These are phyloP conservation scores for Tiphia femorata DNA, from an alignment of 2,888 invertebrate genomes.

Conservation along the genomic window DNA sequence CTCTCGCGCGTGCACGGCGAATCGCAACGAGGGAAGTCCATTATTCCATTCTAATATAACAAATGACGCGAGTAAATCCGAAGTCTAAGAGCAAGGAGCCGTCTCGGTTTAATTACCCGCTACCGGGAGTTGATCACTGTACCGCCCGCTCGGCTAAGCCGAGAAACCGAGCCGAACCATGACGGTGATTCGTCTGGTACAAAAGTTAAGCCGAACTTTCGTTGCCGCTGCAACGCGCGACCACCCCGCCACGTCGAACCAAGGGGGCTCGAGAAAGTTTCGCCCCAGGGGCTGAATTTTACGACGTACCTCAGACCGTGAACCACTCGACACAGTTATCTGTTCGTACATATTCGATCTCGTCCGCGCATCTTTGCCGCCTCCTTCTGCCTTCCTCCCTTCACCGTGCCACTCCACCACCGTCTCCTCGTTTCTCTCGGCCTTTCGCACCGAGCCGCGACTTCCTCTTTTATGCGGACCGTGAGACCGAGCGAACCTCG, in stretches of 20 bases:
- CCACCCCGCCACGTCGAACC: slow-evolving; percentile 3
- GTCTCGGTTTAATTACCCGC: slow-evolving; percentile 38
- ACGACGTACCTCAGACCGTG: slow-evolving; percentile 15
- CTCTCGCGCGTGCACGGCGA: too few species aligned
- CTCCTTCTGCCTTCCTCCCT: not conserved
- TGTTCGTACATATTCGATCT: not conserved
- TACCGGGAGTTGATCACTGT: slow-evolving; percentile 35
- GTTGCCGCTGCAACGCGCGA: slow-evolving; percentile 8
- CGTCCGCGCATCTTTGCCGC: not conserved
- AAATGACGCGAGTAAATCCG: slow-evolving; percentile 29
- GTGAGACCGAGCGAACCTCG: too few species aligned
- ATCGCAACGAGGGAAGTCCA: not conserved
- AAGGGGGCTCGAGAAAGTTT: slow-evolving; percentile 26
- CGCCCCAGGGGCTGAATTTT: slow-evolving; percentile 30
- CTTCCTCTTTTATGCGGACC: too few species aligned
- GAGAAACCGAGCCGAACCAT: slow-evolving; percentile 30
- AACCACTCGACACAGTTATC: slow-evolving; percentile 1
- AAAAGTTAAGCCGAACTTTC: slow-evolving; percentile 37
- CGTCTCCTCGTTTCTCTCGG: too few species aligned
- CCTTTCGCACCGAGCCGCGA: too few species aligned
- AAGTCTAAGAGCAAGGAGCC: slow-evolving; percentile 22
- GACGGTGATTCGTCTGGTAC: slow-evolving; percentile 38
- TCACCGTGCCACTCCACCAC: not conserved
- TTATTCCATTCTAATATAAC: slow-evolving; percentile 29
- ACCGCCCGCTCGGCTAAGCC: slow-evolving; percentile 11